A percentile compares a stretch with the other conserved stretches of the same genome.
phyloP scores from a whole-genome alignment of 2,888 invertebrate genomes.

The Diarsia brunnea region DNA sequence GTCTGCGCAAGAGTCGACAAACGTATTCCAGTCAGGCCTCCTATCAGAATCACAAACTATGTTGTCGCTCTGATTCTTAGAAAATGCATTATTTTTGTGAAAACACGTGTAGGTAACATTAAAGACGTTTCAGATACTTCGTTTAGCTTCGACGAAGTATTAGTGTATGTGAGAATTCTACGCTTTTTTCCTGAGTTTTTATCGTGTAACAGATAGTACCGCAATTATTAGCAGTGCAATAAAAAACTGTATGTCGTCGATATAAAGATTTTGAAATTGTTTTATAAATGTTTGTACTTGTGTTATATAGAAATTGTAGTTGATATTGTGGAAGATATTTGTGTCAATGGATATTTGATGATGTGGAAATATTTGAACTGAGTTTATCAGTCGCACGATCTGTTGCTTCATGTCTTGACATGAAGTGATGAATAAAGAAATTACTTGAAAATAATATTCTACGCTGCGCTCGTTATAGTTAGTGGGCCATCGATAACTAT shows the following conservation, averaged over 20 bases:
- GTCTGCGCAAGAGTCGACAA: conserved; percentile 54
- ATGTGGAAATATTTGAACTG: conserved; percentile 49
- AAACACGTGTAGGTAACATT: conserved; percentile 26
- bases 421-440: conserved; percentile 6
- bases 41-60: conserved; percentile 18
- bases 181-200: conserved; percentile 44
- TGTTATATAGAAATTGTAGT: conserved; percentile 26
- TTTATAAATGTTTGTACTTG: conserved; percentile 27
- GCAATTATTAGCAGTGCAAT: conserved; percentile 5
- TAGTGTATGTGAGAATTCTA: conserved; percentile 13
- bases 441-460: not conserved
- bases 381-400: conserved; percentile 42
- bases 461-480: not conserved
- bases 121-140: conserved; percentile 15
- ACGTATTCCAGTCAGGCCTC: conserved; percentile 38
- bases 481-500: not conserved
- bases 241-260: conserved; percentile 18
- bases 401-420: conserved; percentile 8
- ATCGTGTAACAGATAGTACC: conserved; percentile 9
- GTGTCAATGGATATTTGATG: conserved; percentile 44
- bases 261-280: conserved; percentile 41
- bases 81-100: conserved; percentile 18
- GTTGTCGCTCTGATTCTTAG: conserved; percentile 20
- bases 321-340: conserved; percentile 35
- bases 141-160: conserved; percentile 32